Evolutionary conservation across 2,113 vertebrate species (phyloP), one percentile per base, ranked within the genome.

Genomic region (Trogon melanurus): DNA sequence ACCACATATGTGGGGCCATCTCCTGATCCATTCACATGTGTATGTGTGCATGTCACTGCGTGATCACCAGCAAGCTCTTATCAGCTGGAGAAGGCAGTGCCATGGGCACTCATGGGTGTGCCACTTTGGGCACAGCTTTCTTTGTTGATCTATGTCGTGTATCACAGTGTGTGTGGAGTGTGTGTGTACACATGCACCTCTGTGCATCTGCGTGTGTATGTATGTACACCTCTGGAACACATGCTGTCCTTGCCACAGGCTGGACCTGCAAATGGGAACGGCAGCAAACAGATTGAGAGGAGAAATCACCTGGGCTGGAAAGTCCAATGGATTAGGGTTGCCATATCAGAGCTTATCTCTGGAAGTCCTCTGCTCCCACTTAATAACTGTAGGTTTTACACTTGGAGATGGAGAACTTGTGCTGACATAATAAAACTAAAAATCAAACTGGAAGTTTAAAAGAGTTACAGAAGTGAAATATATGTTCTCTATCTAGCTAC

Each of bases 11-110:
- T 21, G 32, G 13, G 47, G 48, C 13, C 41, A 89, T 23, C 12
- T 50, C 54, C 38, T 9, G 18, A 66, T 10, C 8, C 1, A 0
- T 2, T 4, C 45, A 34, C 2, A 2, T 9, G 32, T 1, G 0
- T 12, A 5, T 22, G 14, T 61, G 19, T 32, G 13, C 16, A 14
- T 27, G 38, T 15, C n/a, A 25, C 29, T 23, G 22, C 1, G 3
- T 67, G 23, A 75, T 25, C 72, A 44, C 5, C 16, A 76, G 50
- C 29, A 85, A 54, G 19, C 16, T 69, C 61, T 44, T 13, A 19
- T 21, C 65, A 67, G n/a, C 25, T 67, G 30, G 13, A 25, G 0
- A 6, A 60, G 13, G 36, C 18, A 66, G 21, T 10, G 5, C 51
- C 11, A 48, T 9, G 38, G 6, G 4, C 44, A 30, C 1, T 29